Evolutionary conservation across 2,888 invertebrate species (phyloP).

Genomic region (Caenorhabditis sp.): DNA sequence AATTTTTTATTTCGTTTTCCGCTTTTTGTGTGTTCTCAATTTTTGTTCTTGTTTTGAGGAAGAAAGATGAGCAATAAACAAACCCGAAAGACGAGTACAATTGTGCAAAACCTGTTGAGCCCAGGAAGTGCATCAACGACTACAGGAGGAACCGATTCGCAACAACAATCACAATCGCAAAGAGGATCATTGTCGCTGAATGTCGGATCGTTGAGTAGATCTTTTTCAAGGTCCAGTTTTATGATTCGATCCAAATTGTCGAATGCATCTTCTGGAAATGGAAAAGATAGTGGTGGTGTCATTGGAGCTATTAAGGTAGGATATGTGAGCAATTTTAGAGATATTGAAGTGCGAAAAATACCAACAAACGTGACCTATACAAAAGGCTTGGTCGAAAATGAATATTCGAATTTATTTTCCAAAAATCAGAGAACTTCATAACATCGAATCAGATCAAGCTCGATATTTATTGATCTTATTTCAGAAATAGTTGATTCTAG

Average conservation of each 20-base stretch:
- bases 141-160: too few relatives aligned
- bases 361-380: background rate
- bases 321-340: background rate
- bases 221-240: constrained; percentile 35
- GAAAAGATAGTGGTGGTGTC: constrained; percentile 14
- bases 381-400: too few relatives aligned
- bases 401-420: too few relatives aligned
- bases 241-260: constrained; percentile 30
- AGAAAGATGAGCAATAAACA: constrained; percentile 36
- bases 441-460: too few relatives aligned
- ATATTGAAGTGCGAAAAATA: background rate
- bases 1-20: too few relatives aligned
- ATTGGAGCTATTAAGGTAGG: constrained; percentile 32
- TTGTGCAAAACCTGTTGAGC: background rate
- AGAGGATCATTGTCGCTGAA: constrained; percentile 28
- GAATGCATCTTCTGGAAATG: constrained; percentile 19
- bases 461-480: too few relatives aligned
- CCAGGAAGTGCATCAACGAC: background rate
- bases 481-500: too few relatives aligned
- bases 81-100: constrained; percentile 30
- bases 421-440: too few relatives aligned
- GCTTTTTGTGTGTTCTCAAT: too few relatives aligned
- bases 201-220: constrained; percentile 14
- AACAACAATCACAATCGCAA: constrained; percentile 8
- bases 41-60: background rate